Evolutionary conservation across 2,113 vertebrate genomes (phyloP), one percentile per base, ranked within the genome.

Genomic region (Prochilodus magdalenae): DNA sequence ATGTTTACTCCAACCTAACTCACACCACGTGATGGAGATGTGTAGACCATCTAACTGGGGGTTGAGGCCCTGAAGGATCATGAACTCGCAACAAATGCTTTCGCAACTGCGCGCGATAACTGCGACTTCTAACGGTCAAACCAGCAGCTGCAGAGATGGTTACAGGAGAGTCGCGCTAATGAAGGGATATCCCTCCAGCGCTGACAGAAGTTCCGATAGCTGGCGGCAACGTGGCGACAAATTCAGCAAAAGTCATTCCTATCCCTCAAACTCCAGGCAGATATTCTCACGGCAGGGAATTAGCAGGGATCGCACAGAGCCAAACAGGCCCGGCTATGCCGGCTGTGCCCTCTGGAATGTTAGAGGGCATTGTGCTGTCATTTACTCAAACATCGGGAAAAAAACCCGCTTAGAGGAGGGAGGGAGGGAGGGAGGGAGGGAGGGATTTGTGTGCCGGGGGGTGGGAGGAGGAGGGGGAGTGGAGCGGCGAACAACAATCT

Each of bases 401-500:
- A 88, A 70, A 70, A 80, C 53, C 85, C 73, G 15, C 14, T 16
- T 15, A 51, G 49, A 51, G 49, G 15, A 51, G 13, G 49, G 49
- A 16, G 49, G 33, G 33, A 36, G 33, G 33, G n/a, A n/a, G n/a
- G n/a, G n/a, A 44, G 40, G 47, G 47, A 13, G 47, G 4, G 47
- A 11, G 47, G 47, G 47, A 14, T 57, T 20, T 14, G 33, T 74
- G 20, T 15, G 13, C 12, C 47, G 47, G 70, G 27, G 47, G 24
- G 27, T 55, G 40, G 15, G 27, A 4, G 55, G 20, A 24, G 71
- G n/a, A 10, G 16, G 5, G 3, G 15, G 10, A 20, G 73, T 5
- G 22, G 67, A n/a, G n/a, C n/a, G 16, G 75, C 62, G 74, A 85
- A 76, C 81, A 80, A 75, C 81, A 84, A 86, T 89, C 85, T 91